phyloP scores from a whole-genome alignment of 2,888 invertebrate species.

The Zootermopsis nevadensis region DNA sequence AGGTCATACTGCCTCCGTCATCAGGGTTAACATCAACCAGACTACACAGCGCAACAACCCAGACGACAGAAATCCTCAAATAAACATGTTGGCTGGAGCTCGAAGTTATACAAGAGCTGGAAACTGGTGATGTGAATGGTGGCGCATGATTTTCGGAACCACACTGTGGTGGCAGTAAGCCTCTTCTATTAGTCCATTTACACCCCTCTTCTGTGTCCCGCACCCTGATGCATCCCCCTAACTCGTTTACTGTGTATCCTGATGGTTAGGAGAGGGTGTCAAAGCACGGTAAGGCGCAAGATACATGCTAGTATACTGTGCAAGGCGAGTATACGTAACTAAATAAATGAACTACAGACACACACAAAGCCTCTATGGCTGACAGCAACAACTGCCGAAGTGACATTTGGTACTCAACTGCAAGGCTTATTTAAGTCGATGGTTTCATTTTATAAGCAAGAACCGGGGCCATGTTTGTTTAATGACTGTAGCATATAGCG shows the following conservation, averaged over 20 bases:
- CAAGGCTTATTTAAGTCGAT: too few relatives aligned
- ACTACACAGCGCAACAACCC: too few relatives aligned
- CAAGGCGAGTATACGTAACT: slow-evolving; percentile 25
- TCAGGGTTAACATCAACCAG: too few relatives aligned
- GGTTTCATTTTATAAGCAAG: too few relatives aligned
- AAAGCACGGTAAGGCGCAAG: not conserved
- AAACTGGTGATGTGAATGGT: not conserved
- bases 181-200: slow-evolving; percentile 42
- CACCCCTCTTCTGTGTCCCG: slow-evolving; percentile 21
- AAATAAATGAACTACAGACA: slow-evolving; percentile 38
- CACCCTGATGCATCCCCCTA: slow-evolving; percentile 32
- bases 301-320: slow-evolving; percentile 13
- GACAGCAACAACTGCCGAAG: slow-evolving; percentile 22
- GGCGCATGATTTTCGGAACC: slow-evolving; percentile 22
- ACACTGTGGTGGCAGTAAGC: slow-evolving; percentile 25
- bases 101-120: too few relatives aligned
- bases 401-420: not conserved
- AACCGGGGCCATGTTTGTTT: too few relatives aligned
- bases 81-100: too few relatives aligned
- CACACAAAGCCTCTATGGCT: slow-evolving; percentile 20
- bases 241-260: slow-evolving; percentile 43
- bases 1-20: too few relatives aligned
- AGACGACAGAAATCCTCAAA: too few relatives aligned
- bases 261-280: slow-evolving; percentile 41
- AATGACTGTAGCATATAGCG: too few relatives aligned